Percentiles rank a stretch among this genome's conserved stretches.
phyloP scores from a whole-genome alignment of 2,888 invertebrate genomes.

The Spodoptera exigua region DNA sequence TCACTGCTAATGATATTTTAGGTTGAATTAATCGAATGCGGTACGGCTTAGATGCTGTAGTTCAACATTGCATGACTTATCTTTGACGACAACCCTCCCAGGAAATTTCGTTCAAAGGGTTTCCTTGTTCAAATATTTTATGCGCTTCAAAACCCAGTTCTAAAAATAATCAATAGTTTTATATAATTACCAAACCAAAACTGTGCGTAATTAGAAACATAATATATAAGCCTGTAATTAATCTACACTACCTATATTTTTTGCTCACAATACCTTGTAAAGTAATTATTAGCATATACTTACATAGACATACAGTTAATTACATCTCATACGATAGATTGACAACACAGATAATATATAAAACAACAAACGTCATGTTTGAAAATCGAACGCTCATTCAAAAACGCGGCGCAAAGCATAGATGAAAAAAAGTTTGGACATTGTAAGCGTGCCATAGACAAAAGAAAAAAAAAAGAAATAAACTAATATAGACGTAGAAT shows the following conservation, averaged over 20 bases:
- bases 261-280: slow-evolving; percentile 2
- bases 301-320: slow-evolving; percentile 28
- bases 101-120: too few species aligned
- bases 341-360: slow-evolving; percentile 34
- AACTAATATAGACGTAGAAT: slow-evolving; percentile 64
- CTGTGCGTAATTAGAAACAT: too few species aligned
- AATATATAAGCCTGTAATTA: slow-evolving; percentile 14
- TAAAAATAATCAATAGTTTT: too few species aligned
- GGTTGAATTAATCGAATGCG: slow-evolving; percentile 19
- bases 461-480: slow-evolving; percentile 43
- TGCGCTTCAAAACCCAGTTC: too few species aligned
- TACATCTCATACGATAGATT: slow-evolving; percentile 37
- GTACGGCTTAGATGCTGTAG: neutral
- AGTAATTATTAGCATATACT: slow-evolving; percentile 7
- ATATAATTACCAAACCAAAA: slow-evolving; percentile 2
- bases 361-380: slow-evolving; percentile 29
- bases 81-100: too few species aligned
- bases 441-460: slow-evolving; percentile 49
- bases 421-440: slow-evolving; percentile 28
- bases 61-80: neutral
- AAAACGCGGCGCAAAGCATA: slow-evolving; percentile 29
- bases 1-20: slow-evolving; percentile 36
- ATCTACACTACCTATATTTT: slow-evolving; percentile 24
- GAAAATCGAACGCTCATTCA: slow-evolving; percentile 47
- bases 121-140: too few species aligned